Percentiles rank a stretch among this genome's conserved stretches.
Evolutionary conservation across 2,888 invertebrate species (phyloP).

Genomic region (Mesorhabditis sp.): DNA sequence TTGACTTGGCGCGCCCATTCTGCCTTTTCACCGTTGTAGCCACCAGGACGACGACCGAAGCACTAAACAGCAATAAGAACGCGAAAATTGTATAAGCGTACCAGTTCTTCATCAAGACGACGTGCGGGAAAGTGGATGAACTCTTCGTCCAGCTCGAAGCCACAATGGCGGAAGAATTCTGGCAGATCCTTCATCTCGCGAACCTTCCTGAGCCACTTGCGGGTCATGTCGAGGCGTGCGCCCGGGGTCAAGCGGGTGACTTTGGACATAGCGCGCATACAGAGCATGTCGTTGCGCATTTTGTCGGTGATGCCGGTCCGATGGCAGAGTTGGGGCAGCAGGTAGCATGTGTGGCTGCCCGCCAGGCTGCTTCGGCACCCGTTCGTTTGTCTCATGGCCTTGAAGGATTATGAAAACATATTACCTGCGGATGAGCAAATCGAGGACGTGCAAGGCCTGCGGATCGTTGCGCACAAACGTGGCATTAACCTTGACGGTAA

Average conservation of each 20-base stretch:
- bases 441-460: slow-evolving; percentile 51
- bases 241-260: slow-evolving; percentile 79
- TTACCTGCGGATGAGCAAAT: slow-evolving; percentile 52
- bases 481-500: slow-evolving; percentile 43
- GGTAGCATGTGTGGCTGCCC: slow-evolving; percentile 58
- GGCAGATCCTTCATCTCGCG: slow-evolving; percentile 34
- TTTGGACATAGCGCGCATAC: slow-evolving; percentile 72
- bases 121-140: slow-evolving; percentile 43
- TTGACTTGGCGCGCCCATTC: slow-evolving; percentile 35
- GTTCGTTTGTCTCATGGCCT: slow-evolving; percentile 25
- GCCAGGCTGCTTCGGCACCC: slow-evolving; percentile 45
- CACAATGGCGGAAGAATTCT: slow-evolving; percentile 77
- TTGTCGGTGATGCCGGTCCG: slow-evolving; percentile 83
- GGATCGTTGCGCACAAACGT: slow-evolving; percentile 47
- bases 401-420: background rate
- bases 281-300: slow-evolving; percentile 74
- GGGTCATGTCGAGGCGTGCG: slow-evolving; percentile 69
- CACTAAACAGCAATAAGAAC: background rate
- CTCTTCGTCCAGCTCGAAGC: slow-evolving; percentile 65
- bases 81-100: slow-evolving; percentile 59
- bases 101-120: slow-evolving; percentile 63
- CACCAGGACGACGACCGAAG: background rate
- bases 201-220: slow-evolving; percentile 66
- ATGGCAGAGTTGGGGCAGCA: slow-evolving; percentile 84
- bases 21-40: slow-evolving; percentile 61